These are phyloP conservation scores for Malurus cyaneus DNA, from an alignment of 2,113 vertebrate genomes.

Conservation along the genomic window DNA sequence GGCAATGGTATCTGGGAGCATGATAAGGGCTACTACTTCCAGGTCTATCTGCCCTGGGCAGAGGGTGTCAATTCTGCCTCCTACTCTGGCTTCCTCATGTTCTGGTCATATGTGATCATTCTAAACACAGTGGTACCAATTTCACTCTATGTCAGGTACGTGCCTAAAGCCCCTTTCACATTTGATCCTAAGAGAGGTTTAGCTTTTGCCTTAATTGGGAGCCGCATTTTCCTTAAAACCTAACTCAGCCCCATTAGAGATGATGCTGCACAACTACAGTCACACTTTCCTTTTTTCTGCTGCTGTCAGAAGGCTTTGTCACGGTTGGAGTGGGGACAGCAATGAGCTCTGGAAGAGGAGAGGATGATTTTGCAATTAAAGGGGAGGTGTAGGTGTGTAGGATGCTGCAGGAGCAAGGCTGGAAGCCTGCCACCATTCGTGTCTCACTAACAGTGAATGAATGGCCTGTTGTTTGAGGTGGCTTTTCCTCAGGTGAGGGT, in stretches of 20 bases:
- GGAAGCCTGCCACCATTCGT: background rate
- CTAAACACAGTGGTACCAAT: constrained; percentile 97
- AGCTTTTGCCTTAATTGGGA: background rate
- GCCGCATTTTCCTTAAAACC: background rate
- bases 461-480: background rate
- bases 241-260: background rate
- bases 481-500: background rate
- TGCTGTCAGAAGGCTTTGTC: background rate
- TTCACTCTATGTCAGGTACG: constrained; percentile 93
- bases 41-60: constrained; percentile 82
- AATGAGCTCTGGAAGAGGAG: background rate
- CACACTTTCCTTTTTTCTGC: background rate
- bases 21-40: constrained; percentile 81
- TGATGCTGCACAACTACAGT: rapidly evolving
- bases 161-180: background rate
- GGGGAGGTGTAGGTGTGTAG: background rate
- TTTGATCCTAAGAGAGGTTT: background rate
- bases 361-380: background rate
- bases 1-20: constrained; percentile 89
- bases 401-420: background rate
- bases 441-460: background rate
- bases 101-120: constrained; percentile 97
- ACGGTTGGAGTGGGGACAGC: background rate
- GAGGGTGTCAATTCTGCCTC: constrained; percentile 62
- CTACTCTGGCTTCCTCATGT: constrained; percentile 82